Evolutionary conservation across 2,113 vertebrate genomes (phyloP).

Genomic region (Coptodon bakossiorum): DNA sequence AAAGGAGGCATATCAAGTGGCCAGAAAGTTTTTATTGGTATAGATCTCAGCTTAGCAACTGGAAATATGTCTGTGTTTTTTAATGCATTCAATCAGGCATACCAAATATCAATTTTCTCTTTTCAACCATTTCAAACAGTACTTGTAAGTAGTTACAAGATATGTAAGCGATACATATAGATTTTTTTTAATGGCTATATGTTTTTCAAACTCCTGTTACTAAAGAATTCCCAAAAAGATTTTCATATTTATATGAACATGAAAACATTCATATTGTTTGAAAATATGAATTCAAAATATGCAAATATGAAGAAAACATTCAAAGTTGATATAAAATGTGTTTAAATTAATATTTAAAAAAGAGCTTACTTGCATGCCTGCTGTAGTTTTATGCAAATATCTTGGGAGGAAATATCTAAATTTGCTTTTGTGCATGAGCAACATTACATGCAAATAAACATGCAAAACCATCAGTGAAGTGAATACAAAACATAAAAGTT

Average conservation of each 20-base stretch:
- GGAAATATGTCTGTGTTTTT: neutral
- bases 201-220: neutral
- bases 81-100: neutral
- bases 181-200: neutral
- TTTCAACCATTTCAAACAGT: neutral
- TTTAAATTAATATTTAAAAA: neutral
- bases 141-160: neutral
- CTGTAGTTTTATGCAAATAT: slow-evolving; percentile 33
- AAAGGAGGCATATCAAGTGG: neutral
- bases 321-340: neutral
- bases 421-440: neutral
- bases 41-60: neutral
- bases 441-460: slow-evolving; percentile 46
- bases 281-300: neutral
- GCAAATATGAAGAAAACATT: neutral
- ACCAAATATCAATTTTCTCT: neutral
- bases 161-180: neutral
- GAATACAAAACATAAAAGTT: neutral
- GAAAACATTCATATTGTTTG: neutral
- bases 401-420: slow-evolving; percentile 28
- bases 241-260: neutral
- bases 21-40: neutral
- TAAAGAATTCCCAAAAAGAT: neutral
- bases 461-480: slow-evolving; percentile 40
- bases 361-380: neutral